Percentiles rank a stretch among this genome's conserved stretches.
Conservation (phyloP, 2,797 vertebrate genomes). For the Poecile montanus region DNA sequence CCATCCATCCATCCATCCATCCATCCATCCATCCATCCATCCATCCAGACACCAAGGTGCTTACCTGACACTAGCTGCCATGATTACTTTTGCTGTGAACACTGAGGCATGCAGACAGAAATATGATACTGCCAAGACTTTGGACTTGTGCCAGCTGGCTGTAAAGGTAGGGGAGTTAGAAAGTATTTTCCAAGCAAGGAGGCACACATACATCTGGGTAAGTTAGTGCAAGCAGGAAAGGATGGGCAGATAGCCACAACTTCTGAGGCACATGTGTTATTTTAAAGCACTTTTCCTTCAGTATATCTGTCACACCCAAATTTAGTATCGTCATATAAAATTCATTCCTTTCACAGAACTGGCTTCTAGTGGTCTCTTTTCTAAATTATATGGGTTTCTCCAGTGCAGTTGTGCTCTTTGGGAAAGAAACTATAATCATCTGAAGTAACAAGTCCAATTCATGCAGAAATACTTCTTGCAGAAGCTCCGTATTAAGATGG, state of each 20-base stretch:
- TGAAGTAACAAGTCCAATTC: neutral
- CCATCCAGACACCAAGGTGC: conserved; percentile 1
- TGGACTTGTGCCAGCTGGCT: conserved; percentile 31
- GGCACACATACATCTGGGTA: conserved; percentile 34
- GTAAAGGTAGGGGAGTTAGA: neutral
- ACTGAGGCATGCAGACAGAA: conserved; percentile 45
- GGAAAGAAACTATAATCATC: neutral
- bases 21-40: neutral
- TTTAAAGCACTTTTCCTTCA: conserved; percentile 41
- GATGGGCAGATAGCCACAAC: conserved; percentile 42
- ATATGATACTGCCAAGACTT: neutral
- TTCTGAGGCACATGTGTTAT: conserved; percentile 27
- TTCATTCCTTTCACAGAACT: conserved; percentile 15
- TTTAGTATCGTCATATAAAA: conserved; percentile 36
- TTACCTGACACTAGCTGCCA: neutral
- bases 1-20: neutral
- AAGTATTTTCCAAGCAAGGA: conserved; percentile 40
- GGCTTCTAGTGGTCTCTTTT: neutral
- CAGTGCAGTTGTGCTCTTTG: neutral
- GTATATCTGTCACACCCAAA: conserved; percentile 3
- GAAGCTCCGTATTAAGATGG: neutral
- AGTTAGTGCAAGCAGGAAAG: neutral
- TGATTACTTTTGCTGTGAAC: conserved; percentile 45
- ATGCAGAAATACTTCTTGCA: neutral
- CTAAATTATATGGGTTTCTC: conserved; percentile 6